phyloP scores from a whole-genome alignment of 2,113 vertebrate genomes.

The Sylvietta virens region DNA sequence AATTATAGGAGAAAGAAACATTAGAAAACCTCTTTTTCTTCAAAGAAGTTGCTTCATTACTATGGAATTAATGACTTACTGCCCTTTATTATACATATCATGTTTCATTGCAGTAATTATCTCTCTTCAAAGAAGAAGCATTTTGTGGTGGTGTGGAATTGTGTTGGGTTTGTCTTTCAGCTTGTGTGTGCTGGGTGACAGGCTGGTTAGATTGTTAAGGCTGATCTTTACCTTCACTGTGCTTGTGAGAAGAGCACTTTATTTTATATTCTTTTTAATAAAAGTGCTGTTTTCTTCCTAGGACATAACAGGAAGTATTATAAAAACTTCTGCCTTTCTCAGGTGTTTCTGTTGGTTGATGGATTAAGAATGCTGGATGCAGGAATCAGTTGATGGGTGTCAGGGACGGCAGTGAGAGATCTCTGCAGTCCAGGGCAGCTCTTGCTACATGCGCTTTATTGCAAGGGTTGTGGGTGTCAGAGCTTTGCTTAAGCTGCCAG shows the following conservation, averaged over 20 bases:
- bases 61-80: background rate
- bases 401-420: no score
- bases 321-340: background rate
- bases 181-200: fast-evolving
- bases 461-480: no score
- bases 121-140: background rate
- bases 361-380: background rate
- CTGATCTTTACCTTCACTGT: background rate
- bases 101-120: background rate
- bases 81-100: background rate
- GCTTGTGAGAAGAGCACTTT: background rate
- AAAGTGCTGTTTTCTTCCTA: background rate
- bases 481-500: no score
- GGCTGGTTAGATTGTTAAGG: background rate
- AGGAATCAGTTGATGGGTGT: no score
- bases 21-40: background rate
- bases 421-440: no score
- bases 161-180: background rate
- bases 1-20: background rate
- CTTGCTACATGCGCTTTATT: no score
- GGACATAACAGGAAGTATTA: background rate
- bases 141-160: background rate
- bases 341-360: background rate
- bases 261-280: background rate
- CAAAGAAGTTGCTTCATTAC: background rate